A percentile compares a stretch with the other conserved stretches of the same genome.
Conservation (phyloP, 2,888 invertebrate genomes). For the Trachelus tabidus region DNA sequence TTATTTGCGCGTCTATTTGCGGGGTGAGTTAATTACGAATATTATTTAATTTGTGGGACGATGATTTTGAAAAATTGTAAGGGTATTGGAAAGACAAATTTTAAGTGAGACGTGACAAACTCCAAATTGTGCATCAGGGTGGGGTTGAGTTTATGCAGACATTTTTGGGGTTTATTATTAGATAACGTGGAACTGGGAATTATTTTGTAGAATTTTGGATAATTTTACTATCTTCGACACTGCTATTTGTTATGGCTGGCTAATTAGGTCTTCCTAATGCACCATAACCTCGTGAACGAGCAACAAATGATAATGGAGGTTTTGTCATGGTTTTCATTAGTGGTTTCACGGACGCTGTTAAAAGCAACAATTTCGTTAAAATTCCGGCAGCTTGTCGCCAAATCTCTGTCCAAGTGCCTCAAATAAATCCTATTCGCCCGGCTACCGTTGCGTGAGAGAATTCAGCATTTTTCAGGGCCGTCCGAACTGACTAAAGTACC, state of each 20-base stretch:
- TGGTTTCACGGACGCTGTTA: conserved; percentile 18
- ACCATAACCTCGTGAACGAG: conserved; percentile 11
- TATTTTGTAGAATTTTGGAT: background rate
- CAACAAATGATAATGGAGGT: conserved; percentile 28
- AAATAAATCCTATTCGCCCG: conserved; percentile 26
- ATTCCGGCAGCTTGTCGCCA: conserved; percentile 40
- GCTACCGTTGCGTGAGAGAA: conserved; percentile 26
- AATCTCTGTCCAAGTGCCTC: conserved; percentile 30
- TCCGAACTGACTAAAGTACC: background rate
- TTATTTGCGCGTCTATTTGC: background rate
- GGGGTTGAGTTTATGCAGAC: background rate
- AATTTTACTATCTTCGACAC: background rate
- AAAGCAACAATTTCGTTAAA: conserved; percentile 26
- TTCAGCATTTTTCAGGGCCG: conserved; percentile 11
- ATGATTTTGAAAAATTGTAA: background rate
- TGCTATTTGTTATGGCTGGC: conserved; percentile 19
- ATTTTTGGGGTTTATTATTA: background rate
- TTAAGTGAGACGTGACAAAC: background rate
- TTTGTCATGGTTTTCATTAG: conserved; percentile 19
- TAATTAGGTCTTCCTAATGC: conserved; percentile 28
- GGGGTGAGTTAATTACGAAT: background rate
- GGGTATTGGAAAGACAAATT: background rate
- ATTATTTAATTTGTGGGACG: background rate
- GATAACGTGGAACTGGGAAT: background rate
- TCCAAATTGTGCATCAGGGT: background rate